These are phyloP conservation scores for Xenops minutus DNA, from an alignment of 2,797 vertebrate genomes.

Conservation along the genomic window DNA sequence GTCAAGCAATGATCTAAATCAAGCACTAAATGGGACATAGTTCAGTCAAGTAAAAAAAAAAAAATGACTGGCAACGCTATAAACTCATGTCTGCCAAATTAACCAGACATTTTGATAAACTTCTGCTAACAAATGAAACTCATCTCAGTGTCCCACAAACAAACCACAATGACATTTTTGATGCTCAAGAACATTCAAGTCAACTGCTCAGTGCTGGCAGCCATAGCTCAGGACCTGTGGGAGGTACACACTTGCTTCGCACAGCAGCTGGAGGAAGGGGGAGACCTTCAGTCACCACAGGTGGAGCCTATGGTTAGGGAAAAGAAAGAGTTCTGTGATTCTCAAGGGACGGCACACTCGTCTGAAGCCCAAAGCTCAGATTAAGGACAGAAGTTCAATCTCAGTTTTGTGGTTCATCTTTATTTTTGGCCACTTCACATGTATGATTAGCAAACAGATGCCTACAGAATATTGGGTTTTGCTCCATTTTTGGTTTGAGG, in stretches of 20 bases:
- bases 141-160: background rate
- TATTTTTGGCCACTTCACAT: background rate
- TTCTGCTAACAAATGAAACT: background rate
- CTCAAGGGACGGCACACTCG: background rate
- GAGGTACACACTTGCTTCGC: background rate
- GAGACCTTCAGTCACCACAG: background rate
- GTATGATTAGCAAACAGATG: background rate
- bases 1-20: background rate
- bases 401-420: background rate
- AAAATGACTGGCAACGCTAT: background rate
- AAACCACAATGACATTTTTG: background rate
- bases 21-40: background rate
- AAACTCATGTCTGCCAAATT: background rate
- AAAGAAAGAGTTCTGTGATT: background rate
- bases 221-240: background rate
- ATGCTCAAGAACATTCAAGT: background rate
- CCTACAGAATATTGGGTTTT: background rate
- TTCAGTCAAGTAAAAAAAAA: background rate
- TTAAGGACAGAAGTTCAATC: background rate
- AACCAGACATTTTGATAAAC: background rate
- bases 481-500: background rate
- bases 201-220: background rate
- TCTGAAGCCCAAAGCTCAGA: background rate
- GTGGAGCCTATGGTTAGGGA: background rate
- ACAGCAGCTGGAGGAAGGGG: rapidly evolving